Conservation (phyloP, 2,888 invertebrate genomes). For the Nemurella pictetii region DNA sequence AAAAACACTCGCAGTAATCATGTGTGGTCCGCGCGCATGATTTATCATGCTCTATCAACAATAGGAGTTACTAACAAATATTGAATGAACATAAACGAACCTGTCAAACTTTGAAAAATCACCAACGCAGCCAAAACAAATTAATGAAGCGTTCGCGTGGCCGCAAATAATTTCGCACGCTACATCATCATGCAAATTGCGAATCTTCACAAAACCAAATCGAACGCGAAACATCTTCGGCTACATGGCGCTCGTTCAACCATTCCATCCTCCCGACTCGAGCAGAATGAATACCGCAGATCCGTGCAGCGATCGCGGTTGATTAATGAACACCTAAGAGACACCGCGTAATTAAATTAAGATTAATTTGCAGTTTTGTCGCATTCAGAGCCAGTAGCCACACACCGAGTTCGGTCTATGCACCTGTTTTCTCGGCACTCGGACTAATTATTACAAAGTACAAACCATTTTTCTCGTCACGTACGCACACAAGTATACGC, state of each 20-base stretch:
- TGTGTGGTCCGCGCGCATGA: background rate
- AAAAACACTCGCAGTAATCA: background rate
- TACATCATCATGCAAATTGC: background rate
- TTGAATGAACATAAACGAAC: background rate
- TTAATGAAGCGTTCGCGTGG: background rate
- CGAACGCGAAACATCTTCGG: background rate
- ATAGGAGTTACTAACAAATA: background rate
- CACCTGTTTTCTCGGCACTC: background rate
- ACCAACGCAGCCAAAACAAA: background rate
- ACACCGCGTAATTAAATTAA: background rate
- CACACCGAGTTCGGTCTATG: background rate
- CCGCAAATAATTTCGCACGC: background rate
- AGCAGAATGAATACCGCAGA: background rate
- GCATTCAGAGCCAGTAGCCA: background rate
- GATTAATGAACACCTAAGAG: background rate
- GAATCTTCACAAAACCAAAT: background rate
- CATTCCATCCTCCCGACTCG: background rate
- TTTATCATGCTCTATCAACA: background rate
- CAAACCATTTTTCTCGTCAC: background rate
- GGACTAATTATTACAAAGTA: background rate
- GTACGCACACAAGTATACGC: background rate
- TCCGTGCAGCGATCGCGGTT: background rate
- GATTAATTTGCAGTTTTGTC: background rate
- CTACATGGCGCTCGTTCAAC: background rate
- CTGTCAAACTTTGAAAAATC: background rate